Evolutionary conservation across 2,797 vertebrate genomes (phyloP).

Genomic region (Orestias chungarensis): DNA sequence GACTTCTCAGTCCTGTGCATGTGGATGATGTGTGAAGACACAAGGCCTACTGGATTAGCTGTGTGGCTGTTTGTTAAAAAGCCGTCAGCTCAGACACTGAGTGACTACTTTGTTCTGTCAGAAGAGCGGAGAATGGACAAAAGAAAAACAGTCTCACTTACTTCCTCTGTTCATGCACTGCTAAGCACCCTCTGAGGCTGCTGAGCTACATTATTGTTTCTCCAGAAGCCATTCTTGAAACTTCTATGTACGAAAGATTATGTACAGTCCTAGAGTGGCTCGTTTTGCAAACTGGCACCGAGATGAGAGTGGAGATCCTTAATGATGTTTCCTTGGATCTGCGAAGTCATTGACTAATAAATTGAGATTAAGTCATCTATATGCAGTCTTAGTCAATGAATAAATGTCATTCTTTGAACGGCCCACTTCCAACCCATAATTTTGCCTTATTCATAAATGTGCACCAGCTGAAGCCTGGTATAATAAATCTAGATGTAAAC

Average conservation of each 20-base stretch:
- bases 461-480: too few species aligned
- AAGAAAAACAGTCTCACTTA: not conserved
- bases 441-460: too few species aligned
- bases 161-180: not conserved
- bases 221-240: slow-evolving; percentile 5
- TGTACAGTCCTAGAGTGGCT: not conserved
- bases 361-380: too few species aligned
- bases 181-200: not conserved
- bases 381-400: too few species aligned
- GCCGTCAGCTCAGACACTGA: not conserved
- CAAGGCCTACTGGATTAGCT: not conserved
- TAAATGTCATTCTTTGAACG: too few species aligned
- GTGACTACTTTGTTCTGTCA: not conserved
- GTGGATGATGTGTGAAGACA: not conserved
- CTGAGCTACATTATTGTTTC: not conserved
- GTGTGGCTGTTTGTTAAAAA: not conserved
- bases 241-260: not conserved
- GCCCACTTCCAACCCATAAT: too few species aligned
- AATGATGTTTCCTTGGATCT: too few species aligned
- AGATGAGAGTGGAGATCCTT: too few species aligned
- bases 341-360: too few species aligned
- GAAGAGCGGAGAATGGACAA: not conserved
- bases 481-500: too few species aligned
- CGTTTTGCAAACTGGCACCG: too few species aligned
- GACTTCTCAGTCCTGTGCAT: not conserved